Evolutionary conservation across 2,888 invertebrate genomes (phyloP).

Genomic region (Pterobdella sp.): DNA sequence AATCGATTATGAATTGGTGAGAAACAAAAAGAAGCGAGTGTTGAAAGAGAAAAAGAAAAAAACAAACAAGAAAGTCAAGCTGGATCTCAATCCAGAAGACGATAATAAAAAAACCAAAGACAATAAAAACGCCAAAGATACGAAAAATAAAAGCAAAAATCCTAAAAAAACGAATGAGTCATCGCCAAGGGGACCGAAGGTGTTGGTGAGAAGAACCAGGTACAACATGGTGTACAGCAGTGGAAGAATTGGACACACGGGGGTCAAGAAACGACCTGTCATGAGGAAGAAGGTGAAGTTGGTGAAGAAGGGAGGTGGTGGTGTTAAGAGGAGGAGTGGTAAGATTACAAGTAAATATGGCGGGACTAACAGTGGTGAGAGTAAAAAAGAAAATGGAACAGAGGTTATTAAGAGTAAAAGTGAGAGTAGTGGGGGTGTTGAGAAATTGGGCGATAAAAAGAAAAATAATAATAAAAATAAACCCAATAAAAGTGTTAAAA

Average conservation of each 20-base stretch:
- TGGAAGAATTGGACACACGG: background rate
- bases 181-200: background rate
- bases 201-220: background rate
- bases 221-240: background rate
- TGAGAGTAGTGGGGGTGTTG: too few relatives aligned
- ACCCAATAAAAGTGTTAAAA: too few relatives aligned
- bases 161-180: background rate
- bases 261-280: background rate
- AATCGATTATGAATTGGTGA: background rate
- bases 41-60: background rate
- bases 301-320: background rate
- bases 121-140: background rate
- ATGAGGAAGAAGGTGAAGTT: background rate
- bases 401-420: too few relatives aligned
- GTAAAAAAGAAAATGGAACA: too few relatives aligned
- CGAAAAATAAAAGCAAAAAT: background rate
- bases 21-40: background rate
- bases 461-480: too few relatives aligned
- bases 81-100: background rate
- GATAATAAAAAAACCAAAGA: background rate
- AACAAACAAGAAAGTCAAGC: background rate
- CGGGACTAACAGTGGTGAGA: too few relatives aligned
- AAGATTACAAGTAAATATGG: too few relatives aligned
- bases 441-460: too few relatives aligned
- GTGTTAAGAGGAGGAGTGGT: background rate